These are phyloP conservation scores for Pocillopora grandis DNA, from an alignment of 92 coral and sea anemone species.

Conservation along the genomic window DNA sequence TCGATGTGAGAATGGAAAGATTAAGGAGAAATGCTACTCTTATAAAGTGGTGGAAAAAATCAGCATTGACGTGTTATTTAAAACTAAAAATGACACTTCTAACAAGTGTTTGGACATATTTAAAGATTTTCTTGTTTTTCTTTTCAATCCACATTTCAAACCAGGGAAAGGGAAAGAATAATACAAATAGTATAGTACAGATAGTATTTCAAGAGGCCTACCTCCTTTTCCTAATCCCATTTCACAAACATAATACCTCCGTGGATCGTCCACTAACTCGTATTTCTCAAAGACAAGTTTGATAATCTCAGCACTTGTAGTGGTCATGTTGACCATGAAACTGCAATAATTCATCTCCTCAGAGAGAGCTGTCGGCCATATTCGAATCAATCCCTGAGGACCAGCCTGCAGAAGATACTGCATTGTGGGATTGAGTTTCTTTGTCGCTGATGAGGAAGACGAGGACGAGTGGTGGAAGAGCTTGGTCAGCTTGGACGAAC, in stretches of 20 bases:
- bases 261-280: slow-evolving; percentile 81
- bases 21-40: too few relatives aligned
- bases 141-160: too few relatives aligned
- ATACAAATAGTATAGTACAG: too few relatives aligned
- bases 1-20: too few relatives aligned
- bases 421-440: slow-evolving; percentile 88
- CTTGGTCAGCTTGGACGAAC: slow-evolving; percentile 73
- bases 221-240: slow-evolving; percentile 74
- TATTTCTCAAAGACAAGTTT: slow-evolving; percentile 92
- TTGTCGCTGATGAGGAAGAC: slow-evolving; percentile 52
- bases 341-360: slow-evolving; percentile 93
- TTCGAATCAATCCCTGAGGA: slow-evolving; percentile 91
- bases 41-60: too few relatives aligned
- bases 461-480: slow-evolving; percentile 54
- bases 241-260: slow-evolving; percentile 83
- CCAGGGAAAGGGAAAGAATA: too few relatives aligned
- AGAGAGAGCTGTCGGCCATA: slow-evolving; percentile 88
- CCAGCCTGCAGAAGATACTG: slow-evolving; percentile 92
- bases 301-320: slow-evolving; percentile 85
- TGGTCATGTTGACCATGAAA: slow-evolving; percentile 87
- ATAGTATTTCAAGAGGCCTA: slow-evolving; percentile 7
- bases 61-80: too few relatives aligned
- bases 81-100: too few relatives aligned
- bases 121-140: too few relatives aligned
- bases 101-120: too few relatives aligned